These are phyloP conservation scores for Drosophila picticornis DNA, from an alignment of 2,888 invertebrate species.

Conservation along the genomic window DNA sequence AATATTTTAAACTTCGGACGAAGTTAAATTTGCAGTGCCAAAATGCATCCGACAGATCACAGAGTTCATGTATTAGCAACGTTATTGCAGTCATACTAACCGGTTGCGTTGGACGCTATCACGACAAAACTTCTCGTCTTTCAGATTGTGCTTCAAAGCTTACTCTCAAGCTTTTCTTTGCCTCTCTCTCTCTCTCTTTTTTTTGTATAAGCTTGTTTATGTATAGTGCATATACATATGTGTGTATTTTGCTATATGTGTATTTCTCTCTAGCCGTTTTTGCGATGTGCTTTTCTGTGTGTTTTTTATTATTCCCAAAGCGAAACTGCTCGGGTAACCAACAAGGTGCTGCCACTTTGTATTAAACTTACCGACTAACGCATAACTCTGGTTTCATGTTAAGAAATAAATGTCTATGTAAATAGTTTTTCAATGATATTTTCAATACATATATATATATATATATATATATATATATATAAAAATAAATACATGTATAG, in stretches of 20 bases:
- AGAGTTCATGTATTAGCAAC: slow-evolving; percentile 78
- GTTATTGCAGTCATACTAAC: slow-evolving; percentile 83
- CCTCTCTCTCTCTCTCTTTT: slow-evolving; percentile 5
- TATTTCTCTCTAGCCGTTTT: slow-evolving; percentile 1
- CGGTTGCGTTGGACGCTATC: slow-evolving; percentile 20
- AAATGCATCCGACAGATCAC: slow-evolving; percentile 80
- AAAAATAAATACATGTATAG: background rate
- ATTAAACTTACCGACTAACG: slow-evolving; percentile 41
- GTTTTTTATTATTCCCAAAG: slow-evolving; percentile 1
- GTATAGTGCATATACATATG: background rate
- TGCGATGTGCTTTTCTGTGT: slow-evolving; percentile 1
- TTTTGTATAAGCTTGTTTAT: background rate
- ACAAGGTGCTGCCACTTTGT: slow-evolving; percentile 26
- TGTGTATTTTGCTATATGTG: background rate
- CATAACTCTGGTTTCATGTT: slow-evolving; percentile 10
- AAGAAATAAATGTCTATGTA: background rate
- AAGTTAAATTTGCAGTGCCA: slow-evolving; percentile 78
- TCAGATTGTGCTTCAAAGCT: slow-evolving; percentile 52
- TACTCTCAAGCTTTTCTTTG: slow-evolving; percentile 27
- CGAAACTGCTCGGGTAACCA: slow-evolving; percentile 3
- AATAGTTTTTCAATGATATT: background rate
- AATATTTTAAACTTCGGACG: slow-evolving; percentile 70
- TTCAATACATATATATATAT: background rate
- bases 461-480: background rate
- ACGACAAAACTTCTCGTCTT: slow-evolving; percentile 22